Base-by-base conservation (phyloP, 1,140 invertebrate genomes). In the Paramacrobiotus metropolitanus region DNA sequence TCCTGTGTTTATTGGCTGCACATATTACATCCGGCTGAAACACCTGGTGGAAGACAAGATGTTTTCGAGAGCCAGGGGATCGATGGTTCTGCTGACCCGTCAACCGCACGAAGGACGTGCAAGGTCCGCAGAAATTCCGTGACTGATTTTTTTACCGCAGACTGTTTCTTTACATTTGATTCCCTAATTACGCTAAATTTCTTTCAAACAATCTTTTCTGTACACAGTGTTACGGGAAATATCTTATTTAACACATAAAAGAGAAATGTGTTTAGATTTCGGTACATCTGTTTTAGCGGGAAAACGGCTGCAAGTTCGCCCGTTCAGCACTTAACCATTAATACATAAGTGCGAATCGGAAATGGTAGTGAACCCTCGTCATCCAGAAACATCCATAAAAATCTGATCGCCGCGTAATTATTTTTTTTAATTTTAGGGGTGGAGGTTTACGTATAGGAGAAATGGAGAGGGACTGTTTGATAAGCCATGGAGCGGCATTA, bases 401-500 rank as follows among this genome's bases (percentile, higher is more conserved):
- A n/a, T n/a, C n/a, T n/a, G n/a, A n/a, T 40, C n/a, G 9, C 34
- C n/a, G 34, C n/a, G 9, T 40, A n/a, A 15, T 40, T 40, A 9
- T 40, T 40, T 40, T 40, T n/a, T 40, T 40, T 15, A 24, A 15
- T 28, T 4, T 20, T 24, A 55, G 31, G 60, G 31, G 34, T 2
- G 64, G 64, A 21, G 64, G 62, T 24, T 9, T 65, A 1, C 24
- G 55, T 29, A 60, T 65, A 28, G 64, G 64, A 1, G 64, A 65
- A 59, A 65, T 65, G 64, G 64, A 65, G 48, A 34, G 60, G 15
- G 64, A 65, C 48, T 29, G 62, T 29, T 34, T 65, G 31, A 34
- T 65, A 2, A 44, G 60, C 20, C 62, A 65, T 63, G 64, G 64
- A 28, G 60, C 61, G 21, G 44, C 59, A 21, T 9, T 48, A 15